phyloP scores from a whole-genome alignment of 92 coral and sea anemone genomes.

The Palythoa heliodiscus region DNA sequence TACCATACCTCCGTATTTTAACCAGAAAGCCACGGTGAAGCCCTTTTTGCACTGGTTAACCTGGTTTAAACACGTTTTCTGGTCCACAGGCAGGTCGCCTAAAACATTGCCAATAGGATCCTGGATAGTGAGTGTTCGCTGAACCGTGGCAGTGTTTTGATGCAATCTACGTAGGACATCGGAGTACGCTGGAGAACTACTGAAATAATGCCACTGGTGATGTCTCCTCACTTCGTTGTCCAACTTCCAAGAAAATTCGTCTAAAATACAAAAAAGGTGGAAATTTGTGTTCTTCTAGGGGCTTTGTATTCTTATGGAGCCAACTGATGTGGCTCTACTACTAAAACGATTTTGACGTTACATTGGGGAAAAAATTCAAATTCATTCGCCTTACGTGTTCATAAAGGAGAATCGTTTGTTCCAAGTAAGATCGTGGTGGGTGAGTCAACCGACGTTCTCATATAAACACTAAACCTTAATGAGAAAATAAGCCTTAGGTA shows the following conservation, averaged over 20 bases:
- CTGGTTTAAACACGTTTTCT: background rate
- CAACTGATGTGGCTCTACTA: too few species aligned
- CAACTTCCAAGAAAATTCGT: constrained; percentile 19
- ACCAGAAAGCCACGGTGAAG: constrained; percentile 39
- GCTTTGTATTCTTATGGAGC: too few species aligned
- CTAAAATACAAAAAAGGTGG: background rate
- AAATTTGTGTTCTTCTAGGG: background rate
- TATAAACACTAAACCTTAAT: too few species aligned
- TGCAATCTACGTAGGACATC: background rate
- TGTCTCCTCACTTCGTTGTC: background rate
- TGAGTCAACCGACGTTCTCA: too few species aligned
- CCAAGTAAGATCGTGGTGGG: too few species aligned
- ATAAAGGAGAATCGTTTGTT: too few species aligned
- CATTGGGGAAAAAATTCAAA: too few species aligned
- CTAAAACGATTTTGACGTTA: too few species aligned
- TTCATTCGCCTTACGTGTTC: too few species aligned
- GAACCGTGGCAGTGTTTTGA: background rate
- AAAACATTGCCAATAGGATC: background rate
- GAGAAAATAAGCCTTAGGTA: too few species aligned
- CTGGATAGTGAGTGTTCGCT: constrained; percentile 1
- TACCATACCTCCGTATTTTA: constrained; percentile 31
- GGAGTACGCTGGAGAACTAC: background rate
- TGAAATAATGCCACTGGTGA: background rate
- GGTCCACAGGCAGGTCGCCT: background rate
- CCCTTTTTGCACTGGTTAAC: constrained; percentile 6